Percentiles rank a stretch among this genome's conserved stretches.
Conservation (phyloP, 1,140 invertebrate genomes). For the Tetranychus cinnabarinus region DNA sequence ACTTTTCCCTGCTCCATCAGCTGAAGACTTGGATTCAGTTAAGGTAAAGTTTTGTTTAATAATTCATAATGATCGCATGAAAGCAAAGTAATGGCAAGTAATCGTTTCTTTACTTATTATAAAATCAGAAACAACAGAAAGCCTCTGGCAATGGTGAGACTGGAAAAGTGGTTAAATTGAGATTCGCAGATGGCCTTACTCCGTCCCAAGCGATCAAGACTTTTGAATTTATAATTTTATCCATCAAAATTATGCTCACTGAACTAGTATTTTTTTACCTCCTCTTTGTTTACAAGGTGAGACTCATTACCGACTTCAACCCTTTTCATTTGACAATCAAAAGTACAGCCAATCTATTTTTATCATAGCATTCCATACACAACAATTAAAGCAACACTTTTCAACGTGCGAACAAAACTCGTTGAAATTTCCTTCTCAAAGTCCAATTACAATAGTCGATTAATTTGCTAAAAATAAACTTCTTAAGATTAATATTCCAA, state of each 20-base stretch:
- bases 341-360: too few species aligned
- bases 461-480: too few species aligned
- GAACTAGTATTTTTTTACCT: conserved; percentile 6
- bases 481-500: too few species aligned
- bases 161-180: neutral
- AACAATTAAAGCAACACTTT: too few species aligned
- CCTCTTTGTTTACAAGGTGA: conserved; percentile 7
- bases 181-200: neutral
- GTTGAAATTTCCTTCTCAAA: too few species aligned
- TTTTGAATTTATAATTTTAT: conserved; percentile 2
- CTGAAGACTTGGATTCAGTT: neutral
- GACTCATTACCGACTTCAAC: neutral
- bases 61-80: too few species aligned
- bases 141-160: neutral
- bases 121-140: neutral
- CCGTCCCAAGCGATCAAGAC: conserved; percentile 1
- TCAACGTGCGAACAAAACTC: too few species aligned
- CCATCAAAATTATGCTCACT: conserved; percentile 3
- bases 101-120: too few species aligned
- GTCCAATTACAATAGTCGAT: too few species aligned
- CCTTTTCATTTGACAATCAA: neutral
- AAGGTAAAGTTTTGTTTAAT: neutral
- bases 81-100: too few species aligned
- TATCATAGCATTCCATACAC: too few species aligned
- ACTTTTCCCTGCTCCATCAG: conserved; percentile 1